A percentile compares a stretch with the other conserved stretches of the same genome.
These are phyloP conservation scores for Ennomos quercinarius DNA, from an alignment of 2,888 invertebrate genomes.

Conservation along the genomic window DNA sequence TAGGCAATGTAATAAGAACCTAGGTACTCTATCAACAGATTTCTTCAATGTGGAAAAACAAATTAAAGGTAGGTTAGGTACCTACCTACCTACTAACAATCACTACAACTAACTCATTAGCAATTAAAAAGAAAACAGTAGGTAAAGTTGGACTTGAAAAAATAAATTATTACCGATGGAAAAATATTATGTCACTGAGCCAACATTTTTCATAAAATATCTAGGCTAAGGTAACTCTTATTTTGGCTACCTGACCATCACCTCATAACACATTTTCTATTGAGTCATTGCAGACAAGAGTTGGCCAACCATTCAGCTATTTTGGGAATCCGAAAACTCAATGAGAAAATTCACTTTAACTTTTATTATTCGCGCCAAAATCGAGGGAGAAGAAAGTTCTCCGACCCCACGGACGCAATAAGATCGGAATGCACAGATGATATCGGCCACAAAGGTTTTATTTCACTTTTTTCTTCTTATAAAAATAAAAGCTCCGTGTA, in stretches of 20 bases:
- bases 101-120: too few species aligned
- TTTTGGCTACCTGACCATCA: constrained; percentile 76
- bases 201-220: constrained; percentile 48
- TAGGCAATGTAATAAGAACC: too few species aligned
- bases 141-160: constrained; percentile 43
- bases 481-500: constrained; percentile 63
- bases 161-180: constrained; percentile 38
- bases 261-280: constrained; percentile 76
- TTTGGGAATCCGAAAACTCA: constrained; percentile 56
- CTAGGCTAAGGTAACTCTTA: constrained; percentile 77
- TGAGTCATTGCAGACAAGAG: constrained; percentile 54
- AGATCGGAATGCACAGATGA: constrained; percentile 79
- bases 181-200: constrained; percentile 39
- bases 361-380: constrained; percentile 61
- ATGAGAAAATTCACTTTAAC: constrained; percentile 19
- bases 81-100: too few species aligned
- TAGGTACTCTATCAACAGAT: too few species aligned
- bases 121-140: too few species aligned
- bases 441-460: constrained; percentile 73
- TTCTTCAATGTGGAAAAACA: too few species aligned
- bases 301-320: constrained; percentile 69
- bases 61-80: too few species aligned
- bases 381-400: constrained; percentile 52
- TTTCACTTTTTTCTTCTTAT: constrained; percentile 66
- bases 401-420: constrained; percentile 69